Base-by-base conservation (phyloP, 2,113 vertebrate genomes). In the Aphyosemion australe region DNA sequence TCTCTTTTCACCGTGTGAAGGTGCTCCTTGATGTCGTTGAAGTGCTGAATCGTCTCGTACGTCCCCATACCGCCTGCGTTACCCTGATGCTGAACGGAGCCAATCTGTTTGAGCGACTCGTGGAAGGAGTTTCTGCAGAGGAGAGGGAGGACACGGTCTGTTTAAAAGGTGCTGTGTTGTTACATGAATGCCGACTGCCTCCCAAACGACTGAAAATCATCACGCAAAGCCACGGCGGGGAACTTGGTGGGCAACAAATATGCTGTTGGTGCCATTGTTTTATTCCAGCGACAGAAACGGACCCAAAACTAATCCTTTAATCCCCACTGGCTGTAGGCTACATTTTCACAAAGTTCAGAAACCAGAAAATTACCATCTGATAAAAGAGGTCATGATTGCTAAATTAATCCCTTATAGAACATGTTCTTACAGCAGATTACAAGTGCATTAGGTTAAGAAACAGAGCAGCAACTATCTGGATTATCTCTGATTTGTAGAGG, bases 1-100 rank as follows among this genome's bases (percentile, higher is more conserved):
- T 95, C 95, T 60, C 95, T 93, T 82, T 94, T 96, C 2, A 99
- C 96, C 0, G 90, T 14, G 5, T 98, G 97, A 21, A 99, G 94
- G 83, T 98, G 96, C 6, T 99, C 97, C 81, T 98, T 99, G 82
- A 99, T 95, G 80, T 98, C 97, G 26, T 91, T 96, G 88, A 99
- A 98, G 90, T 98, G 96, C 82, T 99, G 97, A 0, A 95, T 85
- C 3, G 92, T 90, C 80, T 99, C 97, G 0, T 96, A 98, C 0
- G 79, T 63, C 1, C 92, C 92, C 1, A 91, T 47, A 0, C 91
- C 91, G 0, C 73, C 94, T 0, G 83, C 84, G 6, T 93, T 80
- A 0, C 90, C 93, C 0, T 92, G 89, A 4, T 94, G 93, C n/a
- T 96, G 94, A 4, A 77, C 75, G 3, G 90, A 90, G n/a, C 90